These are phyloP conservation scores for Pao palembangensis DNA, from an alignment of 2,113 vertebrate genomes.

Conservation along the genomic window DNA sequence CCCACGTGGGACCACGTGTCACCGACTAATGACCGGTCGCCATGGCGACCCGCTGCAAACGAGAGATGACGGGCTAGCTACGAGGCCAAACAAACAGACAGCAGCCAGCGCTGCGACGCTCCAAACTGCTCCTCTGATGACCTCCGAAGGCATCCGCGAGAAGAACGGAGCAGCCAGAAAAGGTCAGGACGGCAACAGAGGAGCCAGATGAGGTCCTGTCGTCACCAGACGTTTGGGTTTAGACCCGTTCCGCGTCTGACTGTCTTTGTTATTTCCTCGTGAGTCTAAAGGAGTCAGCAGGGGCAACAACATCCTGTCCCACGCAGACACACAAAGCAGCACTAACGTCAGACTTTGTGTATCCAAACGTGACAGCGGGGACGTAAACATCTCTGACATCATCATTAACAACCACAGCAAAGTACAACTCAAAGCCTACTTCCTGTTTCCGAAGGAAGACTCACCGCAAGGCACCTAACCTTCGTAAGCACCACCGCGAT, in stretches of 20 bases:
- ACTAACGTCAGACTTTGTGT: neutral
- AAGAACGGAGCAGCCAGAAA: conserved; percentile 37
- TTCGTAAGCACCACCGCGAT: too few relatives aligned
- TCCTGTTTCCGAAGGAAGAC: too few relatives aligned
- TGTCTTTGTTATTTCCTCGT: too few relatives aligned
- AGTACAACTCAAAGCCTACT: conserved; percentile 5
- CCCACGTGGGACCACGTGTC: too few relatives aligned
- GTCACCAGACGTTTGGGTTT: conserved; percentile 4
- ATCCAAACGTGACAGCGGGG: conserved; percentile 22
- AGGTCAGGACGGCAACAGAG: conserved; percentile 36
- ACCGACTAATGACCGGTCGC: conserved; percentile 29
- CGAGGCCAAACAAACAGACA: conserved; percentile 27
- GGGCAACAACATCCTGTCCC: too few relatives aligned
- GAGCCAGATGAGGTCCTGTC: conserved; percentile 15
- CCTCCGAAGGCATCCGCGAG: conserved; percentile 28
- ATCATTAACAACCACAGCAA: conserved; percentile 20
- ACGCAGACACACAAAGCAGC: too few relatives aligned
- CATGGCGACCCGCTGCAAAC: conserved; percentile 26
- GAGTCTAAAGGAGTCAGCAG: too few relatives aligned
- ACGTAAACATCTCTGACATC: conserved; percentile 28
- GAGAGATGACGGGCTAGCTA: conserved; percentile 36
- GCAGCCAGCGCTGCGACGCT: conserved; percentile 23
- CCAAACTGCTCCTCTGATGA: conserved; percentile 51
- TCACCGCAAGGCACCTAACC: too few relatives aligned
- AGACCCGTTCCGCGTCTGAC: too few relatives aligned